Conservation (phyloP, 2,797 vertebrate genomes). For the Melanotaenia maccullochi region DNA sequence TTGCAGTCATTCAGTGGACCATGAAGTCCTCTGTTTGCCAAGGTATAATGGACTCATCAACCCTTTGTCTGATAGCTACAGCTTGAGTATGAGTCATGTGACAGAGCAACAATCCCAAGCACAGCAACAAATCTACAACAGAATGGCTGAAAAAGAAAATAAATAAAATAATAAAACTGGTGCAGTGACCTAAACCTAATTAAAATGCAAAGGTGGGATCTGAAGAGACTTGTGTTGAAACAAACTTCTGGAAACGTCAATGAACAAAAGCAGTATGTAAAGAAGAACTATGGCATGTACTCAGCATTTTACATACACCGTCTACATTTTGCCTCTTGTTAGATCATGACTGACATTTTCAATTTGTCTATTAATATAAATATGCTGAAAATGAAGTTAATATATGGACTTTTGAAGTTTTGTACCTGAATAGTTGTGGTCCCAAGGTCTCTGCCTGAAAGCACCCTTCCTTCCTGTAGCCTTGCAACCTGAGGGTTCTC, state of each 20-base stretch:
- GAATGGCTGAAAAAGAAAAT: background rate
- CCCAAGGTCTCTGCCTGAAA: conserved; percentile 89
- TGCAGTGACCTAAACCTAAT: background rate
- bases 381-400: background rate
- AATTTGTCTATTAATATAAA: background rate
- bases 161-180: background rate
- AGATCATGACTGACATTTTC: background rate
- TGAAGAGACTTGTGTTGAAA: background rate
- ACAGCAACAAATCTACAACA: background rate
- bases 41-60: background rate
- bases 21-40: background rate
- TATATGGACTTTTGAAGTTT: background rate
- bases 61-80: background rate
- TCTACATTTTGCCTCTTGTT: background rate
- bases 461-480: conserved; percentile 86
- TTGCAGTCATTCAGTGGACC: background rate
- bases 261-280: background rate
- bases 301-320: too few relatives aligned
- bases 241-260: background rate
- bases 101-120: background rate
- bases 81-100: background rate
- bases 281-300: background rate
- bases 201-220: background rate
- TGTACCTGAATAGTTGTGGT: conserved; percentile 92
- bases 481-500: conserved; percentile 89